phyloP scores from a whole-genome alignment of 2,888 invertebrate genomes.

The Melitaea athalia region DNA sequence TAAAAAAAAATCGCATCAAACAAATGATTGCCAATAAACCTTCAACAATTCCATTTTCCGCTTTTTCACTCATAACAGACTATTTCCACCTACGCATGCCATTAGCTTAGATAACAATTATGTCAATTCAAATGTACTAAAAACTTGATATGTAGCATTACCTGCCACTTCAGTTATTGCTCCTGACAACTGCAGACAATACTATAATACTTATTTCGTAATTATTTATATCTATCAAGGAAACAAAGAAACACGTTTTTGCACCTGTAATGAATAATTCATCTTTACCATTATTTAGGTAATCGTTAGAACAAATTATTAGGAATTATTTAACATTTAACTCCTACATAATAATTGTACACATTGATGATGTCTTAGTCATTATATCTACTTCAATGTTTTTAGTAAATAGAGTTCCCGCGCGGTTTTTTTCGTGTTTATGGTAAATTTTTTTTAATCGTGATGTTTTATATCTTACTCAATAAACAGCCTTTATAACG shows the following conservation, averaged over 20 bases:
- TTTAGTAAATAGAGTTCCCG: neutral
- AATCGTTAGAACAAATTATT: neutral
- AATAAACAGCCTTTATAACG: too few relatives aligned
- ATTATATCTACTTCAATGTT: neutral
- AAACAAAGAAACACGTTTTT: neutral
- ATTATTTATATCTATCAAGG: slow-evolving; percentile 1
- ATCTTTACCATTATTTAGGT: slow-evolving; percentile 1
- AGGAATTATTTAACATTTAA: neutral
- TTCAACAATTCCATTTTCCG: too few relatives aligned
- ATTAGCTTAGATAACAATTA: neutral
- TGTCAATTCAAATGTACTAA: neutral
- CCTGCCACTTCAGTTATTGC: neutral
- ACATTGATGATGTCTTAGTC: neutral
- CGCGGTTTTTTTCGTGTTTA: neutral
- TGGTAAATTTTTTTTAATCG: too few relatives aligned
- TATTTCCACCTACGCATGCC: neutral
- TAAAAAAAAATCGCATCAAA: too few relatives aligned
- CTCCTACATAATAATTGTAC: neutral
- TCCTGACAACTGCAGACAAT: slow-evolving; percentile 6
- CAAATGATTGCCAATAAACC: too few relatives aligned
- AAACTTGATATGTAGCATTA: neutral
- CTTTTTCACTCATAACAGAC: too few relatives aligned
- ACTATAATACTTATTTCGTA: slow-evolving; percentile 4
- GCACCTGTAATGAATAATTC: slow-evolving; percentile 3
- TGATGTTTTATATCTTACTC: too few relatives aligned